Base-by-base conservation (phyloP, 2,888 invertebrate genomes). In the Mamestra brassicae region DNA sequence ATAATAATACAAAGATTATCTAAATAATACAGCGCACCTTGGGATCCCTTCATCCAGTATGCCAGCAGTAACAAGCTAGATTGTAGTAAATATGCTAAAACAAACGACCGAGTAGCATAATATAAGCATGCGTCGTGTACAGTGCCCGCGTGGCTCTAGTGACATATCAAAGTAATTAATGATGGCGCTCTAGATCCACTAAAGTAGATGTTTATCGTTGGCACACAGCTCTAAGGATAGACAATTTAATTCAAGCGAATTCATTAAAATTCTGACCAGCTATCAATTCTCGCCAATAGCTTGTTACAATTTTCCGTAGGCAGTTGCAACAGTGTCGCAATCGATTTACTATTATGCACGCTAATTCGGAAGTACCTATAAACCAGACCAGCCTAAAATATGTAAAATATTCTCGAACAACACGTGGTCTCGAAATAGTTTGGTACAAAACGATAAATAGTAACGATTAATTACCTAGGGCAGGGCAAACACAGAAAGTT, bases 401-500 rank as follows among this genome's bases (percentile, higher is more conserved):
- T 86, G 82, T 77, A 72, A 79, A 83, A 77, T 82, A 85, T 85
- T 86, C 63, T 57, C 58, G 57, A 68, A 57, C 47, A 79, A 72
- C 80, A 85, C 87, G 83, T 87, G 85, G 87, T 57, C 75, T 67
- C 75, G 52, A 71, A 78, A 74, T 64, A 66, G 71, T 54, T 75
- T 11, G 50, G 36, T 64, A 62, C 81, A 45, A 47, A 69, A 69
- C 74, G 26, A 87, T 85, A 85, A 87, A 87, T 85, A 52, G 71
- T 63, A 54, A 57, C 82, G 74, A 85, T 87, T 85, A 85, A 85
- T 87, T 80, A 75, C 76, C 71, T 74, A 73, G 76, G 72, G 70
- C 61, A 71, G 70, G 67, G 70, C 66, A 61, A 84, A 84, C 77
- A 76, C 85, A 64, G 75, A 85, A 85, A 85, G 76, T 82, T 80